phyloP scores from a whole-genome alignment of 2,888 invertebrate species.

The Trichogramma evanescens region DNA sequence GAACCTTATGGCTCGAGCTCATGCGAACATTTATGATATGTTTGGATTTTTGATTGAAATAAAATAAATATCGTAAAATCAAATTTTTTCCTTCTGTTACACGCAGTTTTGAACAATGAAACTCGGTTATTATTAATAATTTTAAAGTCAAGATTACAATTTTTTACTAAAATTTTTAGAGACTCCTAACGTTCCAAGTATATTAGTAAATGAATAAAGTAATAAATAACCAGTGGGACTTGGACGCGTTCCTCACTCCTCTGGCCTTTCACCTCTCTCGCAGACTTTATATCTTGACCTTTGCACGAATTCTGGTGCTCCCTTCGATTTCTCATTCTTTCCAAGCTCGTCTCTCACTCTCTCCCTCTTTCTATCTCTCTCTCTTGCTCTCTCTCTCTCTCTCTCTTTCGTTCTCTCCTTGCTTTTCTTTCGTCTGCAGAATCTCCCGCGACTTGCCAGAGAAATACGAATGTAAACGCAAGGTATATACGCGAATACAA shows the following conservation, averaged over 20 bases:
- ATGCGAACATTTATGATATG: constrained; percentile 2
- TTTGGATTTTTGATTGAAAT: constrained; percentile 19
- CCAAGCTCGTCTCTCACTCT: constrained; percentile 2
- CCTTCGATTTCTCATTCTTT: constrained; percentile 6
- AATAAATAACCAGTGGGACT: constrained; percentile 32
- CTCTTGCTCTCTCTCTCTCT: constrained; percentile 7
- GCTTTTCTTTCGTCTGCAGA: not conserved
- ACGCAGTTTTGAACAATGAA: too few relatives aligned
- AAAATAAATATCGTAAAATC: constrained; percentile 10
- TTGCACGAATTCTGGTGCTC: constrained; percentile 16
- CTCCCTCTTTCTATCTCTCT: constrained; percentile 6
- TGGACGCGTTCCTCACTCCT: constrained; percentile 19
- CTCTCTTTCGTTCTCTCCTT: constrained; percentile 13
- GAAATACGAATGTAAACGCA: too few relatives aligned
- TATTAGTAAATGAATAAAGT: not conserved
- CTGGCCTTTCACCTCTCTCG: constrained; percentile 5
- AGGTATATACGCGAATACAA: too few relatives aligned
- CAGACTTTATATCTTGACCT: constrained; percentile 9
- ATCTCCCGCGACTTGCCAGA: too few relatives aligned
- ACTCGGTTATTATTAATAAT: too few relatives aligned
- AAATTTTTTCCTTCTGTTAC: too few relatives aligned
- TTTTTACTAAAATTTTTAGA: too few relatives aligned
- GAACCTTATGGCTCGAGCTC: constrained; percentile 17
- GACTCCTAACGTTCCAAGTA: too few relatives aligned
- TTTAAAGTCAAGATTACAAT: too few relatives aligned